Percentiles rank a stretch among this genome's conserved stretches.
These are phyloP conservation scores for Eupithecia inturbata DNA, from an alignment of 2,888 invertebrate genomes.

Conservation along the genomic window DNA sequence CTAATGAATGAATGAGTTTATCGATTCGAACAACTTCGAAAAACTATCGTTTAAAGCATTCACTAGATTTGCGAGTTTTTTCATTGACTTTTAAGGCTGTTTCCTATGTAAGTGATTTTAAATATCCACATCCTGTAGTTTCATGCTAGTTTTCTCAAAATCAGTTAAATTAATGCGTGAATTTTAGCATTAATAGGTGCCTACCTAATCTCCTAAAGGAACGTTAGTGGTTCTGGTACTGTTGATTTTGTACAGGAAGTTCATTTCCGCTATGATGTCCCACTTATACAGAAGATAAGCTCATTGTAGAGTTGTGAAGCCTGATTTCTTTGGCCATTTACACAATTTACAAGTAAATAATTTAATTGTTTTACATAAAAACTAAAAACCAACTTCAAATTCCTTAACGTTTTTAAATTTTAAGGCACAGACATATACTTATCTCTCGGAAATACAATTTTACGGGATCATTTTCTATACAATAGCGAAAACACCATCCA, in stretches of 20 bases:
- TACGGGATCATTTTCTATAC: too few relatives aligned
- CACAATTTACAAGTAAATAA: too few relatives aligned
- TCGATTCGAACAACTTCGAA: slow-evolving; percentile 35
- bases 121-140: slow-evolving; percentile 30
- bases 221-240: not conserved
- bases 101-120: slow-evolving; percentile 35
- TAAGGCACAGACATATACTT: too few relatives aligned
- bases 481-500: too few relatives aligned
- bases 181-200: not conserved
- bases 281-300: not conserved
- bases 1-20: slow-evolving; percentile 37
- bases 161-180: not conserved
- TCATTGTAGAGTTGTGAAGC: not conserved
- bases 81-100: slow-evolving; percentile 32
- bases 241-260: not conserved
- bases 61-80: slow-evolving; percentile 28
- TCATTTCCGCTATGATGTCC: not conserved
- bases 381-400: too few relatives aligned
- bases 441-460: too few relatives aligned
- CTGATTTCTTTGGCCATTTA: too few relatives aligned
- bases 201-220: not conserved
- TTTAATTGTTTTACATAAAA: too few relatives aligned
- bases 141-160: slow-evolving; percentile 14
- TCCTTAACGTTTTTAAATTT: too few relatives aligned
- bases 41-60: slow-evolving; percentile 29